Evolutionary conservation across 2,797 vertebrate genomes (phyloP).

Genomic region (Chrysocyon brachyurus): DNA sequence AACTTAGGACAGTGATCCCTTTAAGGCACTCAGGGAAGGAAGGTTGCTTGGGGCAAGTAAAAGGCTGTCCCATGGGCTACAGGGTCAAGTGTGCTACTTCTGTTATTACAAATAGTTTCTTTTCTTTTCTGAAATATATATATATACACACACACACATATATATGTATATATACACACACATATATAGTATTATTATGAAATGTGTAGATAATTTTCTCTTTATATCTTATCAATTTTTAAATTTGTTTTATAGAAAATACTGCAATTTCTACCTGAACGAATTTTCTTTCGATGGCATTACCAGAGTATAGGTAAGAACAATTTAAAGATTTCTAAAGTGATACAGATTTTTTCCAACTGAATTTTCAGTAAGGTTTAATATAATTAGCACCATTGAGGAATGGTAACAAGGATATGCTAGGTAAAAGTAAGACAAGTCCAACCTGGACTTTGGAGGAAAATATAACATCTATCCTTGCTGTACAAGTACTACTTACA

Average conservation of each 20-base stretch:
- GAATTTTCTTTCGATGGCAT: slow-evolving; percentile 99
- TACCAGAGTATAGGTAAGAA: slow-evolving; percentile 99
- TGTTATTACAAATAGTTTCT: not conserved
- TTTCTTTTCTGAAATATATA: not conserved
- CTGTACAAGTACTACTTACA: not conserved
- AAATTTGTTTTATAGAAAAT: slow-evolving; percentile 94
- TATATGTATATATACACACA: not conserved
- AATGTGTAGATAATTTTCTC: slow-evolving; percentile 55
- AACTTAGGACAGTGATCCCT: not conserved
- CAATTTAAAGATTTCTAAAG: not conserved
- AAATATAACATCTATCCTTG: not conserved
- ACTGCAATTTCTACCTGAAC: slow-evolving; percentile 98
- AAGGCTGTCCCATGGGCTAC: not conserved
- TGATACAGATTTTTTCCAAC: slow-evolving; percentile 36
- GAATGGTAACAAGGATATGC: not conserved
- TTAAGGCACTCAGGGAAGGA: slow-evolving; percentile 38
- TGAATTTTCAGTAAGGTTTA: slow-evolving; percentile 57
- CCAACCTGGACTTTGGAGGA: not conserved
- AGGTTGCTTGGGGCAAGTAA: slow-evolving; percentile 11
- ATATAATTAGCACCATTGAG: not conserved
- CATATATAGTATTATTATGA: not conserved
- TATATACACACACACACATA: not conserved
- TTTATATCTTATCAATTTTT: not conserved
- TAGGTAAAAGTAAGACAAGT: slow-evolving; percentile 44
- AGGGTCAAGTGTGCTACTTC: not conserved